Percentiles rank a stretch among this genome's conserved stretches.
Evolutionary conservation across 2,888 invertebrate genomes (phyloP).

Genomic region (Vandiemenella viatica): DNA sequence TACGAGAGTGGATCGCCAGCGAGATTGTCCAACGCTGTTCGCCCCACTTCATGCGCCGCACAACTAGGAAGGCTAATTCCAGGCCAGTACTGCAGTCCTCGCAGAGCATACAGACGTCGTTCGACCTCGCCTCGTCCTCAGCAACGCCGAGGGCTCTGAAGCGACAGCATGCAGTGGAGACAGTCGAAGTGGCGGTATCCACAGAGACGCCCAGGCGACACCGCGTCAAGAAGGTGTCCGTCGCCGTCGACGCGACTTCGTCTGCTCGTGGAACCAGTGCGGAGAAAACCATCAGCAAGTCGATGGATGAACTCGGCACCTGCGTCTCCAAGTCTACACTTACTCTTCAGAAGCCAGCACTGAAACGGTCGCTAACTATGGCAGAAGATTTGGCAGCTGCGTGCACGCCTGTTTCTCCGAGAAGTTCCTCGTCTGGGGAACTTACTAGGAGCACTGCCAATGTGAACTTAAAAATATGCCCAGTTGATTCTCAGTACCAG

Average conservation of each 20-base stretch:
- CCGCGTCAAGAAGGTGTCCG: slow-evolving; percentile 47
- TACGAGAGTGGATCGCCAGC: slow-evolving; percentile 71
- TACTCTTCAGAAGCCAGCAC: slow-evolving; percentile 6
- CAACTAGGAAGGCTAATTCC: neutral
- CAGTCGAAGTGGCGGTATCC: neutral
- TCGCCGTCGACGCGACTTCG: slow-evolving; percentile 65
- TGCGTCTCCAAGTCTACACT: neutral
- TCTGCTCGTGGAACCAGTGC: slow-evolving; percentile 55
- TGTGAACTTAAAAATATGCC: slow-evolving; percentile 6
- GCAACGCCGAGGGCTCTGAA: neutral
- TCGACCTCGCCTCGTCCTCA: neutral
- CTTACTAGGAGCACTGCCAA: slow-evolving; percentile 12
- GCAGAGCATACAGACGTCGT: neutral
- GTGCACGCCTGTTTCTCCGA: neutral
- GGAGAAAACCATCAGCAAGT: slow-evolving; percentile 31
- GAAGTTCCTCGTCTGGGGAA: slow-evolving; percentile 1
- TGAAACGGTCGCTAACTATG: slow-evolving; percentile 17
- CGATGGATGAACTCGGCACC: slow-evolving; percentile 6
- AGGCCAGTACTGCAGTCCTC: neutral
- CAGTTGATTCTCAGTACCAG: slow-evolving; percentile 32
- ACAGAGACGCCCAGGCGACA: neutral
- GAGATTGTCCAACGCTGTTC: slow-evolving; percentile 28
- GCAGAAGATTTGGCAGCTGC: slow-evolving; percentile 4
- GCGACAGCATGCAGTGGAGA: too few species aligned
- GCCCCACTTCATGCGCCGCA: neutral